phyloP scores from a whole-genome alignment of 2,113 vertebrate species.

The Saguinus midas region DNA sequence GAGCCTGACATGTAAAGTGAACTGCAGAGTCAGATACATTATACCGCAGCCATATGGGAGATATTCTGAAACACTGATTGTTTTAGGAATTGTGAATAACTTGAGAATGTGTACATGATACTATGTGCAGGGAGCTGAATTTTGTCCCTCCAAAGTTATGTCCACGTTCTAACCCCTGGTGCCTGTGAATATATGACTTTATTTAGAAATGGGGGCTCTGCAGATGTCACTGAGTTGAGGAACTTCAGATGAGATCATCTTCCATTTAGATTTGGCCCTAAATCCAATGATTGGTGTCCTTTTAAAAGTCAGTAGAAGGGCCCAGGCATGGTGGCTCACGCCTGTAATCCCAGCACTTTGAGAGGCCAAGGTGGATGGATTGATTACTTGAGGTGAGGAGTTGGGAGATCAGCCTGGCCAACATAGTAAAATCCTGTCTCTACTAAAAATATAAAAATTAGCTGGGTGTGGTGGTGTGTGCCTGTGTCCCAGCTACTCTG shows the following conservation, averaged over 20 bases:
- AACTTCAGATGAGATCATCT: not conserved
- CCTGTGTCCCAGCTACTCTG: too few relatives aligned
- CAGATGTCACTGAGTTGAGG: not conserved
- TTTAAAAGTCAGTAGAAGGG: not conserved
- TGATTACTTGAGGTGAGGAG: too few relatives aligned
- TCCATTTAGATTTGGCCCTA: not conserved
- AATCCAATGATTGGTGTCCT: not conserved
- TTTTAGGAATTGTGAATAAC: not conserved
- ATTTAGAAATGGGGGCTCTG: not conserved
- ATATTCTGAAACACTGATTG: not conserved
- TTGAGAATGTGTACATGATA: not conserved
- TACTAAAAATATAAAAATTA: too few relatives aligned
- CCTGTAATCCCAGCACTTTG: too few relatives aligned
- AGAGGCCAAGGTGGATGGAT: too few relatives aligned
- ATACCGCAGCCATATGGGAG: fast-evolving
- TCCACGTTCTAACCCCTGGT: not conserved
- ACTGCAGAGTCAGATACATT: not conserved
- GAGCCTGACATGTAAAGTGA: not conserved
- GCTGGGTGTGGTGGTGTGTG: too few relatives aligned
- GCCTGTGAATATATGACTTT: not conserved
- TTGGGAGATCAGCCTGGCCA: too few relatives aligned
- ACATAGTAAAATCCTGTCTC: too few relatives aligned
- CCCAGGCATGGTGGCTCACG: too few relatives aligned
- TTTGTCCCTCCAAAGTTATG: not conserved
- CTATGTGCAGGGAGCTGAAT: not conserved